A percentile compares a stretch with the other conserved stretches of the same genome.
Conservation (phyloP, 2,888 invertebrate species). For the Orthosia gracilis region DNA sequence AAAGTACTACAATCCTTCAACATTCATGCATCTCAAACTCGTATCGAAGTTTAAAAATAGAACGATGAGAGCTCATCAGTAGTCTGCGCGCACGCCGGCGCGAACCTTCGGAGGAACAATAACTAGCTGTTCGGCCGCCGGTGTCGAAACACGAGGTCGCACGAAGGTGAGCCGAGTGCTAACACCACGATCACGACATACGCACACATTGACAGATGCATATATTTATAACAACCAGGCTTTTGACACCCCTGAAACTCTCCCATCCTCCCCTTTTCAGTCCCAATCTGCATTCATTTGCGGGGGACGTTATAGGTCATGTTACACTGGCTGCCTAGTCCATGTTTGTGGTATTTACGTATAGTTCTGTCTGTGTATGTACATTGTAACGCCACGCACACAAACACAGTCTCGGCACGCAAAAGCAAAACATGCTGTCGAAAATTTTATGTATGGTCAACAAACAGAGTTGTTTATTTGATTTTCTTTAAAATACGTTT, state of each 20-base stretch:
- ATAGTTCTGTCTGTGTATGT: constrained; percentile 70
- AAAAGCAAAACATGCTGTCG: constrained; percentile 87
- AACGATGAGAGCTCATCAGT: constrained; percentile 85
- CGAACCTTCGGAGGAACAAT: constrained; percentile 88
- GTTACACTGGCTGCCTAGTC: constrained; percentile 57
- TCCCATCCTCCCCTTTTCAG: neutral
- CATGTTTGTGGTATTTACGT: constrained; percentile 77
- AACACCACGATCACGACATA: constrained; percentile 85
- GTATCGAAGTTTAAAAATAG: constrained; percentile 81
- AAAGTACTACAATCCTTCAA: constrained; percentile 57
- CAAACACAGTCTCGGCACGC: constrained; percentile 79
- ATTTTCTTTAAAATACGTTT: constrained; percentile 60
- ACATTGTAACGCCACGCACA: constrained; percentile 78
- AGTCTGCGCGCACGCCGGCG: constrained; percentile 86
- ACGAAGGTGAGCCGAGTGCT: constrained; percentile 88
- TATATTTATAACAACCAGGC: constrained; percentile 71
- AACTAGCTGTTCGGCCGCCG: constrained; percentile 82
- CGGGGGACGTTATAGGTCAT: constrained; percentile 64
- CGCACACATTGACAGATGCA: constrained; percentile 70
- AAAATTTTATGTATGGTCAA: constrained; percentile 81
- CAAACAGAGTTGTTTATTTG: constrained; percentile 66
- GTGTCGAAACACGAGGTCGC: constrained; percentile 90
- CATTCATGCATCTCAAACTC: constrained; percentile 66
- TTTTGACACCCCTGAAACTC: constrained; percentile 37
- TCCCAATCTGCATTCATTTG: neutral